Evolutionary conservation across 2,888 invertebrate species (phyloP), one percentile per base, ranked within the genome.

Genomic region (Apamea epomidion): DNA sequence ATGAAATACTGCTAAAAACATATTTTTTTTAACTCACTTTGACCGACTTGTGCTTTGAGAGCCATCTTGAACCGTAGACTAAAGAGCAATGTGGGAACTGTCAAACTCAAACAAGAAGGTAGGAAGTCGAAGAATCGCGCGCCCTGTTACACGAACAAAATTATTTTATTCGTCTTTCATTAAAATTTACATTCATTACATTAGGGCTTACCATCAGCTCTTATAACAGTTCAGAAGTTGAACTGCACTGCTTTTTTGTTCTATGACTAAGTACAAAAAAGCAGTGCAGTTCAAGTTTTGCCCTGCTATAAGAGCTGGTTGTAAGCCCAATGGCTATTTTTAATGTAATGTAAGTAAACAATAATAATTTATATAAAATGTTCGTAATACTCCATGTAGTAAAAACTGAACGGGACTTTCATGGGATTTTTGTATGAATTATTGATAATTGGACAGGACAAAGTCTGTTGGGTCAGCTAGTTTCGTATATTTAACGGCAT

Each of bases 41-140:
- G 98, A 88, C 98, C 98, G 93, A 99, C 98, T 95, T 98, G 98
- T 94, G 98, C 98, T 97, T 99, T 99, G 93, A 99, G 97, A 97
- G 98, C 98, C 98, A 99, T 99, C 97, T 97, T 98, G 97, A 92
- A 94, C 91, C 93, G 94, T 92, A 95, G 92, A 96, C 95, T 95
- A 94, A 92, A 89, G 82, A 88, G 70, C 10, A 51, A n/a, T 48
- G 62, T 72, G 42, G 45, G 32, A 83, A 79, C 78, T 81, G 85
- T 86, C 86, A 86, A 60, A 76, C 21, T 86, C 86, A 86, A 60
- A 77, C 21, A 77, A 60, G 78, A 77, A 75, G 73, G 45, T 67
- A 51, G 10, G 21, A 80, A 69, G 76, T 79, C 62, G 48, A 81
- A 74, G 67, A 82, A 42, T 76, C 8, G 7, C 54, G 29, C n/a